These are phyloP conservation scores for Rousettus madagascariensis DNA, from an alignment of 2,797 vertebrate species.

Conservation along the genomic window DNA sequence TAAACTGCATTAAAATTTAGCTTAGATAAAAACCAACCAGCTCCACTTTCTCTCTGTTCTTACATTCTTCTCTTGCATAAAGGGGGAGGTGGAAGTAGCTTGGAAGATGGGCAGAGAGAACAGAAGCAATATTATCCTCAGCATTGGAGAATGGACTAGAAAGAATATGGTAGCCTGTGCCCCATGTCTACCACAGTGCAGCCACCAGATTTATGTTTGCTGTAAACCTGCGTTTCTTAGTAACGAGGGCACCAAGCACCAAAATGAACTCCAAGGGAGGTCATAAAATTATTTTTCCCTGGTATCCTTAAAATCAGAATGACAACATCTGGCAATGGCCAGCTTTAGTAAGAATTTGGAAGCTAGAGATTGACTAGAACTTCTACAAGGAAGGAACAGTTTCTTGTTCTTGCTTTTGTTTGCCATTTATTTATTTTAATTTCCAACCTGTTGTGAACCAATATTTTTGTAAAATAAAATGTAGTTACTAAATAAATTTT, in stretches of 20 bases:
- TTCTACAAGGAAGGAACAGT: background rate
- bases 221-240: background rate
- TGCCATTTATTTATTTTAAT: background rate
- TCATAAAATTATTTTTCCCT: background rate
- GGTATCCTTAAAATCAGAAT: background rate
- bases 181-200: background rate
- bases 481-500: background rate
- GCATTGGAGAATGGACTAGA: background rate
- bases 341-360: background rate
- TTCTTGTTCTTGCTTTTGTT: background rate
- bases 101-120: background rate
- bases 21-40: background rate
- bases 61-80: background rate
- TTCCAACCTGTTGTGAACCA: background rate
- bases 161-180: background rate
- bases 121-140: background rate
- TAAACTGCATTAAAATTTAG: background rate
- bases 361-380: background rate
- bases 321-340: background rate
- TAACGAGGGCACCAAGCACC: background rate
- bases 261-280: background rate
- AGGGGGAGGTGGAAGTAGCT: background rate
- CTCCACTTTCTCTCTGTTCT: background rate
- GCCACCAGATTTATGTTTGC: background rate
- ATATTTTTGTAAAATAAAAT: slow-evolving; percentile 8